These are phyloP conservation scores for Perca fluviatilis DNA, from an alignment of 2,113 vertebrate species.

Conservation along the genomic window DNA sequence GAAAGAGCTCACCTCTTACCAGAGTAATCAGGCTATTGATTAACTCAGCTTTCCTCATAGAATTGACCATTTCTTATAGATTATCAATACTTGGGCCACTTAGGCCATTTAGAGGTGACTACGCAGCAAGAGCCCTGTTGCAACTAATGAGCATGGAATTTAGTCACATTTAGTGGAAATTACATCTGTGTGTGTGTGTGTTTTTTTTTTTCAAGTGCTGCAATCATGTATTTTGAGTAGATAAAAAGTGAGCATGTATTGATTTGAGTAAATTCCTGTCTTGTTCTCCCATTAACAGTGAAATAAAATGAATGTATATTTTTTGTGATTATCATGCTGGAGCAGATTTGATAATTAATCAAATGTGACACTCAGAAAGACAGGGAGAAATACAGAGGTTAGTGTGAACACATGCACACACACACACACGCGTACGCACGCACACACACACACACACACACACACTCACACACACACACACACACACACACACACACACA, in stretches of 20 bases:
- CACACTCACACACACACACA: constrained; percentile 23
- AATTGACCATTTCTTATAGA: constrained; percentile 73
- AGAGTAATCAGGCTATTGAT: constrained; percentile 69
- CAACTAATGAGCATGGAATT: constrained; percentile 64
- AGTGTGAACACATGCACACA: constrained; percentile 11
- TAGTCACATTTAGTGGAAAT: constrained; percentile 55
- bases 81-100: constrained; percentile 75
- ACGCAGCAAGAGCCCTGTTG: constrained; percentile 52
- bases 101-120: constrained; percentile 70
- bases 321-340: constrained; percentile 8
- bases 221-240: constrained; percentile 25
- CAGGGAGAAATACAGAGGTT: constrained; percentile 33
- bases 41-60: constrained; percentile 60
- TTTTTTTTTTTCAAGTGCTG: constrained; percentile 18
- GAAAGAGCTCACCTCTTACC: constrained; percentile 29
- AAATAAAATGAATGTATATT: not conserved
- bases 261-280: constrained; percentile 12
- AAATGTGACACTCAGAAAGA: constrained; percentile 58
- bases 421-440: constrained; percentile 24
- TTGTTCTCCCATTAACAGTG: constrained; percentile 1
- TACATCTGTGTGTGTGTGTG: constrained; percentile 7
- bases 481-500: constrained; percentile 22
- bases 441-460: constrained; percentile 14
- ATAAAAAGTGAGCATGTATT: constrained; percentile 33
- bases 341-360: constrained; percentile 39